A percentile compares a stretch with the other conserved stretches of the same genome.
phyloP scores from a whole-genome alignment of 2,113 vertebrate genomes.

The Python bivittatus region DNA sequence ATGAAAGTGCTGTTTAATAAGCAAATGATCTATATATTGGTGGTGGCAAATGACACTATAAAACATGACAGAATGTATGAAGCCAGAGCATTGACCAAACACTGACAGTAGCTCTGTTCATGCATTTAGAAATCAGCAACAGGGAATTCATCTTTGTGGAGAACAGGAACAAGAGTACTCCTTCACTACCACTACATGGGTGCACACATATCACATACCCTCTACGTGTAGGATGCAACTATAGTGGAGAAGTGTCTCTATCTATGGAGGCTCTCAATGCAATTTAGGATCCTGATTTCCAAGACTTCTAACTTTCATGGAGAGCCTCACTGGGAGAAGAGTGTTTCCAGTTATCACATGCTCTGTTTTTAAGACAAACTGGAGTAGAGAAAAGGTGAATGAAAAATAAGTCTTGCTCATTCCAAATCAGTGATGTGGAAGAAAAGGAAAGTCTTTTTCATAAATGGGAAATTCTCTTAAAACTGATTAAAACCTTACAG shows the following conservation, averaged over 20 bases:
- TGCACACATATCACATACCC: not conserved
- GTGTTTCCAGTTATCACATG: not conserved
- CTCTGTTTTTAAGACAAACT: not conserved
- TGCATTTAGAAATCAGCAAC: not conserved
- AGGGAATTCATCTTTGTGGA: not conserved
- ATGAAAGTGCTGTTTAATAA: not conserved
- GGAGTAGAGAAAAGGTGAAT: not conserved
- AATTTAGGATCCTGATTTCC: not conserved
- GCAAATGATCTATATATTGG: not conserved
- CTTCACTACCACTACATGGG: not conserved
- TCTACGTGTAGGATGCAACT: not conserved
- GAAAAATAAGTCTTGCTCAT: constrained; percentile 12
- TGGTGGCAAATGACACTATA: constrained; percentile 12
- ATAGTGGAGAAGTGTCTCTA: not conserved
- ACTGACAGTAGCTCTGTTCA: not conserved
- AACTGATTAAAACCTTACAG: constrained; percentile 13
- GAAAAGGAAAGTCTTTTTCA: not conserved
- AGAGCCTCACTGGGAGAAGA: not conserved
- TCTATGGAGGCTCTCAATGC: not conserved
- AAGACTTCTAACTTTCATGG: not conserved
- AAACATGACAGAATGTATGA: not conserved
- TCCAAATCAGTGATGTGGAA: not conserved
- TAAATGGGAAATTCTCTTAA: not conserved
- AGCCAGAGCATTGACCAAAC: not conserved
- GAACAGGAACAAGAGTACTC: not conserved